phyloP scores from a whole-genome alignment of 2,797 vertebrate genomes.

The Sebastes kiyomatsui region DNA sequence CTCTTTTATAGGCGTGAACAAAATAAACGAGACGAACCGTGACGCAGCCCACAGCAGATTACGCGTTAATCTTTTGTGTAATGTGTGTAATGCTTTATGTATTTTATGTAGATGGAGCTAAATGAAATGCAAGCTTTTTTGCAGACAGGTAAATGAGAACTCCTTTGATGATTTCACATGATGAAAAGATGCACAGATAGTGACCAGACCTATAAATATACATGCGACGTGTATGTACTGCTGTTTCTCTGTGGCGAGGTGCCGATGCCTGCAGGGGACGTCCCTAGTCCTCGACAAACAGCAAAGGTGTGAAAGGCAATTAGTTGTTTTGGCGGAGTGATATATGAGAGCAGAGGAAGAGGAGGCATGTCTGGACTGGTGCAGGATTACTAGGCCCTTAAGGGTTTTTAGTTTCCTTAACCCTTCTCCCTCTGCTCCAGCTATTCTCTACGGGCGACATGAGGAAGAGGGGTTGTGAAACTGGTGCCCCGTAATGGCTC shows the following conservation, averaged over 20 bases:
- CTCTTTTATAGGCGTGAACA: conserved; percentile 61
- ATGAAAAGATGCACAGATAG: background rate
- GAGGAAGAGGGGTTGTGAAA: background rate
- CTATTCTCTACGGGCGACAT: conserved; percentile 38
- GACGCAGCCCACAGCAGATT: conserved; percentile 24
- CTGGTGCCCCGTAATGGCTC: conserved; percentile 41
- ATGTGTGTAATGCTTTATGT: conserved; percentile 20
- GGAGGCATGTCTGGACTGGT: conserved; percentile 74
- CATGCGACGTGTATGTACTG: background rate
- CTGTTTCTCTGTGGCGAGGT: conserved; percentile 16
- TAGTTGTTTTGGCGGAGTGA: conserved; percentile 71
- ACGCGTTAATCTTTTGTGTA: conserved; percentile 21
- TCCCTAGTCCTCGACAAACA: conserved; percentile 64
- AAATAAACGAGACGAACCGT: conserved; percentile 42
- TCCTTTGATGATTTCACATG: background rate
- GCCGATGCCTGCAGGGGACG: conserved; percentile 48
- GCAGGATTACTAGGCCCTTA: conserved; percentile 60
- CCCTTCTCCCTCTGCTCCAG: conserved; percentile 52
- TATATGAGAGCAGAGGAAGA: conserved; percentile 65
- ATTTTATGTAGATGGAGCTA: background rate
- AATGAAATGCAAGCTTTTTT: background rate
- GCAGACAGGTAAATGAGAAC: background rate
- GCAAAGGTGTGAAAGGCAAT: conserved; percentile 84
- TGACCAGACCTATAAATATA: conserved; percentile 9
- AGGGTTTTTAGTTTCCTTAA: conserved; percentile 66